Evolutionary conservation across 2,797 vertebrate species (phyloP).

Genomic region (Trachurus trachurus): DNA sequence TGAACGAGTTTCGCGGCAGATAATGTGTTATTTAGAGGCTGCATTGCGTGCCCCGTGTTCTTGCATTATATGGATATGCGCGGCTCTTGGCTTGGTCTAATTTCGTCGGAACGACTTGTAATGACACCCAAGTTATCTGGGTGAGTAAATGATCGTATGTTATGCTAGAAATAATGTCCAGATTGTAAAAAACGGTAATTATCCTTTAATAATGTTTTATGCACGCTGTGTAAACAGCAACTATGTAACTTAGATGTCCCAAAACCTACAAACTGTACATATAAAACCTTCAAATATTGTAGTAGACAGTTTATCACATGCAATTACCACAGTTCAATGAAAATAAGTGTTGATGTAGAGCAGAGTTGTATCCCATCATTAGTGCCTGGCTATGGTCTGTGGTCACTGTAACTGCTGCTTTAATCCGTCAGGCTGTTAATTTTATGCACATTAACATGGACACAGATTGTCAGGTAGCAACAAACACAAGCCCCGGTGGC

Average conservation of each 20-base stretch:
- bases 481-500: slow-evolving; percentile 23
- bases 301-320: not conserved
- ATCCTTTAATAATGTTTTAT: not conserved
- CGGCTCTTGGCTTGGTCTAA: too few relatives aligned
- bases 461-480: slow-evolving; percentile 32
- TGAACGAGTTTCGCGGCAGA: too few relatives aligned
- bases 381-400: not conserved
- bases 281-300: not conserved
- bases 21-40: too few relatives aligned
- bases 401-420: slow-evolving; percentile 23
- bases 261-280: not conserved
- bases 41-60: too few relatives aligned
- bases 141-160: too few relatives aligned
- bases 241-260: not conserved
- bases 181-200: too few relatives aligned
- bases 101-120: too few relatives aligned
- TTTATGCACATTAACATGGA: slow-evolving; percentile 27
- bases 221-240: not conserved
- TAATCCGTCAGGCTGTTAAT: slow-evolving; percentile 29
- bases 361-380: not conserved
- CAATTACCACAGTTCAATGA: not conserved
- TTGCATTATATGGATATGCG: too few relatives aligned
- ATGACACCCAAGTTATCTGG: too few relatives aligned
- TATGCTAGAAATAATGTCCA: too few relatives aligned
- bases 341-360: not conserved